Evolutionary conservation across 2,113 vertebrate genomes (phyloP).

Genomic region (Brachirus orientalis): DNA sequence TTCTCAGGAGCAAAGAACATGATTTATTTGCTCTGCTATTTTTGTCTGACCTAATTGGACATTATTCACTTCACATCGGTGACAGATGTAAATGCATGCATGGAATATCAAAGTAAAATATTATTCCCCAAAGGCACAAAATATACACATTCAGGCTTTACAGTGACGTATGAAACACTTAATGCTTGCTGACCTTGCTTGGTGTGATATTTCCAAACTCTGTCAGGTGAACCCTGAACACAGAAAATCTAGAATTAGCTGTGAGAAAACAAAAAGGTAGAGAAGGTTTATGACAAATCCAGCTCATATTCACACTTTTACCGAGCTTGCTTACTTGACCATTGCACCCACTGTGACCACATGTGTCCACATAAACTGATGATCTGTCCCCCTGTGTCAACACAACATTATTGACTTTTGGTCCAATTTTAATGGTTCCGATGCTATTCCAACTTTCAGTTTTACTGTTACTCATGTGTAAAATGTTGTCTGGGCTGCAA

Average conservation of each 20-base stretch:
- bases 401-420: constrained; percentile 50
- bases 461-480: constrained; percentile 65
- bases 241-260: constrained; percentile 2
- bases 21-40: constrained; percentile 78
- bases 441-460: constrained; percentile 43
- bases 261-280: not conserved
- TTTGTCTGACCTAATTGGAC: constrained; percentile 80
- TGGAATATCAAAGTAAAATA: constrained; percentile 51
- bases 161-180: constrained; percentile 17
- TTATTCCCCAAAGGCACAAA: constrained; percentile 38
- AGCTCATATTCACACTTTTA: constrained; percentile 17
- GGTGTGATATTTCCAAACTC: constrained; percentile 38
- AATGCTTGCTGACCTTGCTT: constrained; percentile 38
- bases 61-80: constrained; percentile 67
- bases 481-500: constrained; percentile 64
- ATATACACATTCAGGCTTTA: constrained; percentile 26
- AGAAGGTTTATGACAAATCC: constrained; percentile 5
- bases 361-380: constrained; percentile 41
- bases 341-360: constrained; percentile 23
- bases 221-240: constrained; percentile 30
- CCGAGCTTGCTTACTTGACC: too few species aligned
- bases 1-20: constrained; percentile 59
- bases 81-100: constrained; percentile 57
- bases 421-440: constrained; percentile 44
- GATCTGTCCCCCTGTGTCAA: constrained; percentile 37